Base-by-base conservation (phyloP, 2,797 vertebrate genomes). In the Eleutherodactylus coqui region DNA sequence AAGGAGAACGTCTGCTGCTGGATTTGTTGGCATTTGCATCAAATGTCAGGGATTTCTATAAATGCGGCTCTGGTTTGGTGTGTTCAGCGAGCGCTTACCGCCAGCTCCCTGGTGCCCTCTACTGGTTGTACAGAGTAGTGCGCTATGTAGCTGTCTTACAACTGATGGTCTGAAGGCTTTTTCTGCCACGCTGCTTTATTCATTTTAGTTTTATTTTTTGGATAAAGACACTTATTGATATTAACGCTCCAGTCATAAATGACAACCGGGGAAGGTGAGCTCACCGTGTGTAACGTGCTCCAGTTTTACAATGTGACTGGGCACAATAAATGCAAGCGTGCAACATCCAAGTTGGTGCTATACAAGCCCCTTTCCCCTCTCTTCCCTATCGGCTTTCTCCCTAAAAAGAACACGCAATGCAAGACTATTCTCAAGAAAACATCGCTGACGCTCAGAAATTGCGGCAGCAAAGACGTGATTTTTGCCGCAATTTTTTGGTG, bases 21-120 rank as follows among this genome's bases (percentile, higher is more conserved):
- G 47, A 45, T 27, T 16, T 75, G 5, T 75, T 47, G 5, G 43
- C n/a, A 29, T 75, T 29, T 29, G 0, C 21, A 1, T 75, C 45
- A 10, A 29, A 29, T 75, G 72, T 75, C 43, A 75, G 43, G n/a
- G 72, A 27, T 45, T 75, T 47, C 41, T 75, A 47, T 75, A 47
- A 27, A 6, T n/a, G 38, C 38, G 27, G n/a, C 72, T 75, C 0
- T 14, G 13, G 6, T 19, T 29, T 16, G 5, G 13, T 75, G 43
- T 47, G 43, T 47, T 64, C n/a, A 7, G 11, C 47, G 69, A 43
- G 19, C 69, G 3, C 17, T 0, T 27, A n/a, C 41, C 16, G 38
- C 11, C n/a, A 47, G 45, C n/a, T 29, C 36, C 38, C 38, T n/a
- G 21, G 24, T 47, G 72, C 32, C 29, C 19, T 27, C 36, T n/a